These are phyloP conservation scores for Anas platyrhynchos DNA, from an alignment of 2,113 vertebrate genomes.

Conservation along the genomic window DNA sequence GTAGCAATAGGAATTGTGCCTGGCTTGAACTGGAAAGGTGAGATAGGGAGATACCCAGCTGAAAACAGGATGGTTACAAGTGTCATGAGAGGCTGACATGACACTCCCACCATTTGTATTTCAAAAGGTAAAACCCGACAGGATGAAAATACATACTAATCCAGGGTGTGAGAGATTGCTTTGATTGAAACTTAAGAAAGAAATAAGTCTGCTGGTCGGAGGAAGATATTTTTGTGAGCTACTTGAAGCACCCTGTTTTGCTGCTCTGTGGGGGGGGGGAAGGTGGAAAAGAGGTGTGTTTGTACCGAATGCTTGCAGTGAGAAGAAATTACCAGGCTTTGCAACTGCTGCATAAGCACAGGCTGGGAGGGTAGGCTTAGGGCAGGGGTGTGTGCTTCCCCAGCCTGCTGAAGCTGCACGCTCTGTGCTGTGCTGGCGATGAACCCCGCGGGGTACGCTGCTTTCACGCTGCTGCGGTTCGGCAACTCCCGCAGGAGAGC, in stretches of 20 bases:
- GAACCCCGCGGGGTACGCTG: not conserved
- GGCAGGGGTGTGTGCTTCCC: not conserved
- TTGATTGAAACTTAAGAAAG: accelerated
- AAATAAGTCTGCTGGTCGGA: not conserved
- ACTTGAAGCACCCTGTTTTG: not conserved
- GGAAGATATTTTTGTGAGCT: accelerated
- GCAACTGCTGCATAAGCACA: not conserved
- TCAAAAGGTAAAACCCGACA: not conserved
- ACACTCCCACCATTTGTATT: not conserved
- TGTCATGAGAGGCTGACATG: not conserved
- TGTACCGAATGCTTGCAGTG: not conserved
- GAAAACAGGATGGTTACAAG: not conserved
- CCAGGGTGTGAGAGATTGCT: not conserved
- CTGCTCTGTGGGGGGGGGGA: not conserved
- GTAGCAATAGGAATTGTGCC: not conserved
- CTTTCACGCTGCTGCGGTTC: accelerated
- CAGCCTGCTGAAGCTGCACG: not conserved
- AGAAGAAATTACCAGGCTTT: not conserved
- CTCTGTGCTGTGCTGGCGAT: accelerated
- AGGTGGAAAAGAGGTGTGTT: not conserved
- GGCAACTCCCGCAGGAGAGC: accelerated
- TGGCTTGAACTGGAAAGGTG: not conserved
- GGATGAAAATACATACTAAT: not conserved
- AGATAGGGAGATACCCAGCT: not conserved
- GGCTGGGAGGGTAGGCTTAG: not conserved